Base-by-base conservation (phyloP, 2,888 invertebrate species). In the Sinhomidia bicolor region DNA sequence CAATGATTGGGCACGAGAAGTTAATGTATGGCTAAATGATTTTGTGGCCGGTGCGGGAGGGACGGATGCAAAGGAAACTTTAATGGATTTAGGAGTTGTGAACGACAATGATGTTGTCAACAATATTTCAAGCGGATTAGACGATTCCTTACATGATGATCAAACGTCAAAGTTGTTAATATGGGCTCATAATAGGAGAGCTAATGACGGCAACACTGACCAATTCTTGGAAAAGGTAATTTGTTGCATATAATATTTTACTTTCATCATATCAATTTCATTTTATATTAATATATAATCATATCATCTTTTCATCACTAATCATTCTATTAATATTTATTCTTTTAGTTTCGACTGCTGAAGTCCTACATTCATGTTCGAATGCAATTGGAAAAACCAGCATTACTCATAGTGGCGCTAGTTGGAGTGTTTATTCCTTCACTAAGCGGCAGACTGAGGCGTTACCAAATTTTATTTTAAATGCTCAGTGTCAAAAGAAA, bases 21-120 rank as follows among this genome's bases (percentile, higher is more conserved):
- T 92, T n/a, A 90, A 92, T 60, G 90, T 91, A 0, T 86, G 88
- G 79, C 85, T 92, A 17, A 92, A 92, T 81, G 92, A 92, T 68
- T 91, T 92, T 71, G 89, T 89, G 14, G 57, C 87, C 7, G 84
- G 89, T 3, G 79, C 57, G 1, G 80, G 83, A 1, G 88, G 84
- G 0, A 83, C 85, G 1, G 90, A 80, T 47, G 79, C 84, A n/a
- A 51, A 68, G 1, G 26, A 10, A 17, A 23, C 44, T 1, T 17
- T 88, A 23, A 32, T 74, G 60, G 87, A 87, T 14, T 32, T 82
- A 17, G 88, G 88, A 23, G 47, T 57, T 5, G 57, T 57, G 29
- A 44, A 26, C 2, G 82, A 71, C 1, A n/a, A 41, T n/a, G 74
- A 32, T 17, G 3, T 29, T 51, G 51, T 51, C 2, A 76, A 85